Evolutionary conservation across 2,888 invertebrate genomes (phyloP).

Genomic region (Oasisia sp.): DNA sequence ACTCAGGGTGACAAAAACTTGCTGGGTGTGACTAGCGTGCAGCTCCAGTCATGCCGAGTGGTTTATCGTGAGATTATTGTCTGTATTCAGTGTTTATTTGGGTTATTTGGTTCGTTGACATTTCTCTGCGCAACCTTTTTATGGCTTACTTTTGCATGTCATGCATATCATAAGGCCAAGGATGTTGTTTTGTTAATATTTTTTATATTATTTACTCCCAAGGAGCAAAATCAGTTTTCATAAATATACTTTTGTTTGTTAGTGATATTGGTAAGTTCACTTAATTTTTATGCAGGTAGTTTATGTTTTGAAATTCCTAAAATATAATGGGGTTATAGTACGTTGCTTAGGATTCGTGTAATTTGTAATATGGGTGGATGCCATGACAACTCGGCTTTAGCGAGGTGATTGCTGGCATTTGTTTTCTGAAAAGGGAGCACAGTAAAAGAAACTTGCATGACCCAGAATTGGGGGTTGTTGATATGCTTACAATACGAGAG

Average conservation of each 20-base stretch:
- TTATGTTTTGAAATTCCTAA: not conserved
- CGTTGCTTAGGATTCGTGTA: not conserved
- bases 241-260: no score
- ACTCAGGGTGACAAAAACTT: not conserved
- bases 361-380: not conserved
- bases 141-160: not conserved
- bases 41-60: not conserved
- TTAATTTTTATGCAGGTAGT: not conserved
- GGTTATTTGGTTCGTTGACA: not conserved
- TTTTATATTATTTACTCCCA: not conserved
- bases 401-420: not conserved
- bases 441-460: not conserved
- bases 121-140: not conserved
- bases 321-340: not conserved
- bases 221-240: not conserved
- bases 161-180: not conserved
- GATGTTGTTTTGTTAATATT: not conserved
- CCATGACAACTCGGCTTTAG: not conserved
- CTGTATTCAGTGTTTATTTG: not conserved
- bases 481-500: not conserved
- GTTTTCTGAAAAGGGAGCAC: not conserved
- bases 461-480: not conserved
- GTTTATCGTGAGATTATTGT: not conserved
- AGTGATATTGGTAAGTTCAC: not conserved
- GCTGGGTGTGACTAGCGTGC: not conserved